Base-by-base conservation (phyloP, 2,797 vertebrate genomes). In the Argya squamiceps region DNA sequence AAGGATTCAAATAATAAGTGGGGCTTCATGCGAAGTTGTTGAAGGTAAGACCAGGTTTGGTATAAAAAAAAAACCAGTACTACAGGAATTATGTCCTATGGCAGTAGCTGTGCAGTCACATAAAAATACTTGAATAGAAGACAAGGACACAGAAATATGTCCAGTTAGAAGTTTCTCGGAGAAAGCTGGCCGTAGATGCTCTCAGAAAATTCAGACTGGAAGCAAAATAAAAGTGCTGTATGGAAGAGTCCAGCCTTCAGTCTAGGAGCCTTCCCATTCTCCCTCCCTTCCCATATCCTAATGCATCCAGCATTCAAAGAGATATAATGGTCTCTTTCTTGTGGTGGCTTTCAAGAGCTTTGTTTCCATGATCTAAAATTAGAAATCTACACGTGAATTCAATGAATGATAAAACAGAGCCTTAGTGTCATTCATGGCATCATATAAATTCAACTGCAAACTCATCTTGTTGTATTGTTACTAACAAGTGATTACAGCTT, bases 21-120 rank as follows among this genome's bases (percentile, higher is more conserved):
- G 1, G 6, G 26, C 12, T 85, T 92, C 32, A 14, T 59, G 63
- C 0, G 0, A 83, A 84, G 50, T 26, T 2, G 1, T 76, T 83
- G 41, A 89, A 91, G 58, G 37, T 56, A n/a, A 86, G 20, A 56
- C 6, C 20, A 44, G 36, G 21, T 69, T 83, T 37, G 16, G 11
- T 36, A 5, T 62, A 20, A 55, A 65, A 50, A 29, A 86, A 92
- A 75, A 82, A 65, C 8, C 16, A 36, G 12, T 70, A 69, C 24
- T 43, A 50, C 24, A 77, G 68, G 75, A 84, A 58, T 81, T 43
- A 21, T 24, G 13, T 41, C 69, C 43, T 59, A 1, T 69, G 13
- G 60, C 64, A 84, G 41, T 67, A 77, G 13, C 21, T 76, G 17
- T 53, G 20, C 30, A 50, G 34, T 47, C 43, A 36, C 43, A 52